Evolutionary conservation across 2,113 vertebrate species (phyloP).

Genomic region (Verasper variegatus): DNA sequence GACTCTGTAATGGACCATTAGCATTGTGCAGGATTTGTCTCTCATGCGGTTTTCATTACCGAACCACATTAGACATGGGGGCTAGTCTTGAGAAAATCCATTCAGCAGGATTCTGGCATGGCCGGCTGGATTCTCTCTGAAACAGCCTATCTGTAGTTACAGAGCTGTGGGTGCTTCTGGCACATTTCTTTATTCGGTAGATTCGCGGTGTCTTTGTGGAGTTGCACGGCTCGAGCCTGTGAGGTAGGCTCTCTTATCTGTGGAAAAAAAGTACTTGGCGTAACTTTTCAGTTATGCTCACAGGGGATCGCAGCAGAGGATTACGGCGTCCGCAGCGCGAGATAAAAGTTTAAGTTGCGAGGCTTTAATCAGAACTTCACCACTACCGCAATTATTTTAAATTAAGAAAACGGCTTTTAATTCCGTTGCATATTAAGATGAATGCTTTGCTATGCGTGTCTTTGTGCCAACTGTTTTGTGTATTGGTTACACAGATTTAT

Average conservation of each 20-base stretch:
- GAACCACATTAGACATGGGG: constrained; percentile 61
- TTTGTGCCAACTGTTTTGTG: constrained; percentile 59
- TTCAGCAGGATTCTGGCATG: constrained; percentile 44
- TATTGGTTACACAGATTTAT: constrained; percentile 66
- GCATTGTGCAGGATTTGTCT: constrained; percentile 51
- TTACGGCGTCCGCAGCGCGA: constrained; percentile 35
- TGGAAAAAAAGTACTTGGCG: constrained; percentile 28
- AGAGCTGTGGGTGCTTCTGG: constrained; percentile 38
- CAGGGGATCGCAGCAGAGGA: not conserved
- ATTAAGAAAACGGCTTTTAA: constrained; percentile 15
- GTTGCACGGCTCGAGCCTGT: constrained; percentile 23
- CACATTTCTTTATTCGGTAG: constrained; percentile 45
- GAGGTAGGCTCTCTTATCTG: constrained; percentile 57
- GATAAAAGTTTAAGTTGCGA: constrained; percentile 38
- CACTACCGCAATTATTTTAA: constrained; percentile 28
- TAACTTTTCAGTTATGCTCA: constrained; percentile 20
- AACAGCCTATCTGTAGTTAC: constrained; percentile 43
- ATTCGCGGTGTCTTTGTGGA: constrained; percentile 42
- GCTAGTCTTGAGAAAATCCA: constrained; percentile 42
- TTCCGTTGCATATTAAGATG: constrained; percentile 40
- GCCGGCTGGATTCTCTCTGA: constrained; percentile 30
- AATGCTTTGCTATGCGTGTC: constrained; percentile 36
- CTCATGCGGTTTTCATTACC: constrained; percentile 35
- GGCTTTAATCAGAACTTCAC: constrained; percentile 33
- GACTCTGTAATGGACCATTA: constrained; percentile 66